Conservation (phyloP, 2,888 invertebrate species). For the Zootermopsis nevadensis region DNA sequence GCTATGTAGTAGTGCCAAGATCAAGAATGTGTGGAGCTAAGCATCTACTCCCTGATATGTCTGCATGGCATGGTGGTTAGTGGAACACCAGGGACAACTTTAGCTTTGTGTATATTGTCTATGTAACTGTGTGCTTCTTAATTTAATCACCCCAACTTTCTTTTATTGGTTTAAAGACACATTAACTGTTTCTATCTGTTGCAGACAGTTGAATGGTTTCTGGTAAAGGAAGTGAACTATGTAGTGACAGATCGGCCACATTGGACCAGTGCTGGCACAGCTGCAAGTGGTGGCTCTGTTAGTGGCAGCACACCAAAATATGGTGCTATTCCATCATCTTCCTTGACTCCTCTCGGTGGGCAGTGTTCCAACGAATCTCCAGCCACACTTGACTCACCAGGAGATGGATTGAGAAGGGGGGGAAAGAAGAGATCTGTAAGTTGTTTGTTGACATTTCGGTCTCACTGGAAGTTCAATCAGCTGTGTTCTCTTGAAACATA, state of each 20-base stretch:
- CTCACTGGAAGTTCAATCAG: no score
- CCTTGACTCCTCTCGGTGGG: constrained; percentile 54
- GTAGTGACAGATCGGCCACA: constrained; percentile 67
- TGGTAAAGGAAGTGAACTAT: constrained; percentile 71
- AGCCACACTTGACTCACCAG: constrained; percentile 54
- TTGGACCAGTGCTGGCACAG: constrained; percentile 43
- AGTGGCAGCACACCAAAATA: constrained; percentile 42
- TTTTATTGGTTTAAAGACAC: no score
- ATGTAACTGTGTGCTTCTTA: no score
- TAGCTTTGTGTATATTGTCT: no score
- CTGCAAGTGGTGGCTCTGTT: constrained; percentile 27
- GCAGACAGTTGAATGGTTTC: constrained; percentile 72
- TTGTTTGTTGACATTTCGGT: neutral
- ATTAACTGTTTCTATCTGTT: constrained; percentile 56
- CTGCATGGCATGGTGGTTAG: no score
- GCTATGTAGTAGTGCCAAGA: no score
- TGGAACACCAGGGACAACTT: no score
- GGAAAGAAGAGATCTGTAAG: constrained; percentile 20
- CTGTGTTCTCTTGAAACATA: no score
- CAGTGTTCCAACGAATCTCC: constrained; percentile 50
- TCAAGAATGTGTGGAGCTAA: no score
- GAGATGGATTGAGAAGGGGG: constrained; percentile 58
- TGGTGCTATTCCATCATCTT: constrained; percentile 52
- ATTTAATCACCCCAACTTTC: no score
- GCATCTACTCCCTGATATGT: no score